Evolutionary conservation across 2,888 invertebrate genomes (phyloP), one percentile per base, ranked within the genome.

Genomic region (Toxonevra muliebris): DNA sequence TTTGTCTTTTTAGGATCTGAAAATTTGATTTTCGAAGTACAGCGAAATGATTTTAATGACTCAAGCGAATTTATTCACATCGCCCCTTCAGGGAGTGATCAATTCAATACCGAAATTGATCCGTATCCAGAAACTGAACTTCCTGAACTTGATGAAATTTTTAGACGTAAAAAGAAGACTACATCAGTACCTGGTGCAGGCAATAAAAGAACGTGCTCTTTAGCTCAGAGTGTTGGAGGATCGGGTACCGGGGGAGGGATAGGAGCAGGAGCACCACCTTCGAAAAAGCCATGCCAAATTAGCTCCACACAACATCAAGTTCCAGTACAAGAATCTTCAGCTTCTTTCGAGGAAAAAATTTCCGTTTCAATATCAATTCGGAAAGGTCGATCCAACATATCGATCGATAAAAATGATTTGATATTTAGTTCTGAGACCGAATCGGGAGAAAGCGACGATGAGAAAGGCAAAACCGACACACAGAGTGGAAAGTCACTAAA

Each of bases 61-160:
- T 50, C 43, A 3, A 20, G 11, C 19, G 43, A 12, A n/a, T 43
- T n/a, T 53, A 12, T 59, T n/a, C n/a, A 50, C 13, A 52, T 58
- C 53, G 12, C 19, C 13, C 20, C 53, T 54, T 15, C 8, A 42
- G 40, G 13, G 20, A 19, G 30, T 11, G 40, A 19, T 30, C 13
- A 69, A 7, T 17, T 13, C 7, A 48, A 50, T 11, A 13, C n/a
- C 13, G 42, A 50, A 40, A n/a, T 15, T 19, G 66, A 69, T 54
- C 69, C 64, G 2, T 69, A 69, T 48, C 69, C 69, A n/a, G 69
- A 69, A 57, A 64, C 61, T 5, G 69, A 69, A 57, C 58, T 64
- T 30, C 64, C 69, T 4, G 66, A 69, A 63, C 59, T 69, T 41
- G 64, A 69, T 55, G 69, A 69, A 42, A 69, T 69, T 30, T 69